phyloP scores from a whole-genome alignment of 2,797 vertebrate genomes.

The Lacerta viridis region DNA sequence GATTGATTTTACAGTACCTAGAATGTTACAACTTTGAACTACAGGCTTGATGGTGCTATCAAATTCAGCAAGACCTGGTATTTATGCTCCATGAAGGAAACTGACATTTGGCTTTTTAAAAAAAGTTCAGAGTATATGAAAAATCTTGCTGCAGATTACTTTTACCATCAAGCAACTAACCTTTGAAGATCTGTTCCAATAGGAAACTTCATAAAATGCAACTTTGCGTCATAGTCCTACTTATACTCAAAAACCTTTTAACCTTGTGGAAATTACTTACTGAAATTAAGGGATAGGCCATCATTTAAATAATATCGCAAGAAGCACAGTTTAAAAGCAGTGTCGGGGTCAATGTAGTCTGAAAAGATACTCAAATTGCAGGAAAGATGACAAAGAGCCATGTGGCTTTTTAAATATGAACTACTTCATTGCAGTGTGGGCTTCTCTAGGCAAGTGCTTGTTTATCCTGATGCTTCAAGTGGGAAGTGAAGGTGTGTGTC shows the following conservation, averaged over 20 bases:
- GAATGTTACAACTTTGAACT: conserved; percentile 13
- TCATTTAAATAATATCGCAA: conserved; percentile 42
- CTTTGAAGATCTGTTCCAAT: conserved; percentile 26
- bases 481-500: neutral
- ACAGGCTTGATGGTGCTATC: neutral
- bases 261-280: conserved; percentile 29
- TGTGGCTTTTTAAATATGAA: neutral
- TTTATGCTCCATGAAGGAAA: conserved; percentile 45
- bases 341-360: neutral
- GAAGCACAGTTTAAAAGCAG: neutral
- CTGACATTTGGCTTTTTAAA: neutral
- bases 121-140: conserved; percentile 18
- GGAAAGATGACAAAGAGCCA: neutral
- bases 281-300: conserved; percentile 17
- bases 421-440: neutral
- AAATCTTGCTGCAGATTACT: conserved; percentile 19
- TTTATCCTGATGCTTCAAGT: neutral
- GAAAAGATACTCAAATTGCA: conserved; percentile 27
- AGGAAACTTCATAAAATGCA: conserved; percentile 39
- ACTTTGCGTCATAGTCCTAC: neutral
- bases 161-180: conserved; percentile 1
- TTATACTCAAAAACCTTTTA: conserved; percentile 34
- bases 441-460: neutral
- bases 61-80: conserved; percentile 19
- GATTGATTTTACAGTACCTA: neutral